Evolutionary conservation across 1,140 invertebrate species (phyloP), one percentile per base, ranked within the genome.

Genomic region (Pseudomyrmex concolor): DNA sequence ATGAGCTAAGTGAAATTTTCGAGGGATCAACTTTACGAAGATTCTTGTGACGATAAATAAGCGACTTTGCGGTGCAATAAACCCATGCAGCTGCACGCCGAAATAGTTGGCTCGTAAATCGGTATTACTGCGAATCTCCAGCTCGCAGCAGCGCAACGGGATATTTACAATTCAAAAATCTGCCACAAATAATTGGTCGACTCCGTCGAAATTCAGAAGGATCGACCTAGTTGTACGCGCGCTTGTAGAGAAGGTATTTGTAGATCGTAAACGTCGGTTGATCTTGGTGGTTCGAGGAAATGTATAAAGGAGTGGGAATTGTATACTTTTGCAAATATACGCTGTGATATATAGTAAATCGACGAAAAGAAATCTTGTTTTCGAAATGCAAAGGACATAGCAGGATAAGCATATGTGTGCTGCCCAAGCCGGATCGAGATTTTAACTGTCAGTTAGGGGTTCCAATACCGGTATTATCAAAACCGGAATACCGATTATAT

Each of bases 31-130:
- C 89, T 55, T 15, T 83, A 74, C 54, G 45, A 90, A 89, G 84
- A 89, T 86, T 84, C 60, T 63, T 15, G 57, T 12, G 54, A 67
- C 77, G 86, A 91, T 91, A 91, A 92, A 91, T 91, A 91, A 91
- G 76, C 84, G 86, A 83, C 84, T 90, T 87, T 89, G 83, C 55
- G 83, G 78, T 19, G 63, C 57, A 63, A 73, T 71, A 62, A 82
- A 67, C 62, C 0, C 60, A 57, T 62, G 78, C 78, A 82, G 76
- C 76, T 80, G 76, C 54, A 71, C 54, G 66, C 76, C 76, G 55
- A 80, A 80, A 80, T 80, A 80, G 76, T 80, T 80, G 66, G 76
- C 76, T 80, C 76, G 64, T 80, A 80, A 80, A 80, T 80, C 76
- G 76, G 76, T 71, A 80, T 80, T 80, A 80, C 76, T 17, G 66